Evolutionary conservation across 2,113 vertebrate species (phyloP), one percentile per base, ranked within the genome.

Genomic region (Gobiocypris rarus): DNA sequence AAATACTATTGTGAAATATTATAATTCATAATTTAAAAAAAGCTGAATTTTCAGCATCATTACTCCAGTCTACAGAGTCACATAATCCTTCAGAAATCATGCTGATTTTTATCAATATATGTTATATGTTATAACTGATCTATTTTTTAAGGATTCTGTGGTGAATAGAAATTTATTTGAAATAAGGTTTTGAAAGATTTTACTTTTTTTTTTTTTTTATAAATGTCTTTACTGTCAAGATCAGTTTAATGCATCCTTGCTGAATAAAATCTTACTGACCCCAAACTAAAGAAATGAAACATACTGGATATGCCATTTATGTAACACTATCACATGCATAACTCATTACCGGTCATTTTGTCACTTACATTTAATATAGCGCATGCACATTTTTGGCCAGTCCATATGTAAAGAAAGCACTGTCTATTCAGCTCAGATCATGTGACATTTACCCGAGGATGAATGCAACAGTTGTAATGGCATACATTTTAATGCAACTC

Each of bases 351-450:
- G 4, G 3, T 1, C 56, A 58, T 59, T 59, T 24, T 59, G n/a
- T 59, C 22, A 59, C 56, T n/a, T 59, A n/a, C 10, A 59, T 59
- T 59, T 9, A 59, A 24, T 59, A 59, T 11, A 24, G 56, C 9
- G 19, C 56, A 59, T 59, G 24, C 9, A 71, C 69, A 71, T 52
- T 9, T 24, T 41, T 38, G 52, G 1, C 10, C 19, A 14, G 31
- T 41, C 22, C 13, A 9, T 22, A 17, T 41, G 28, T 58, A 54
- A 45, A 45, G 69, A 45, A 45, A 45, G 65, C 26, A 31, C 48
- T 31, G 26, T 75, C 48, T 75, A 15, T 52, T 31, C 26, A 75
- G 48, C 73, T 52, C 17, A 52, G 48, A 75, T 75, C 73, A 75
- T 54, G 73, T 75, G 73, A 75, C 26, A 75, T 54, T 31, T 31